Base-by-base conservation (phyloP, 2,797 vertebrate species). In the Arnoldichthys spilopterus region DNA sequence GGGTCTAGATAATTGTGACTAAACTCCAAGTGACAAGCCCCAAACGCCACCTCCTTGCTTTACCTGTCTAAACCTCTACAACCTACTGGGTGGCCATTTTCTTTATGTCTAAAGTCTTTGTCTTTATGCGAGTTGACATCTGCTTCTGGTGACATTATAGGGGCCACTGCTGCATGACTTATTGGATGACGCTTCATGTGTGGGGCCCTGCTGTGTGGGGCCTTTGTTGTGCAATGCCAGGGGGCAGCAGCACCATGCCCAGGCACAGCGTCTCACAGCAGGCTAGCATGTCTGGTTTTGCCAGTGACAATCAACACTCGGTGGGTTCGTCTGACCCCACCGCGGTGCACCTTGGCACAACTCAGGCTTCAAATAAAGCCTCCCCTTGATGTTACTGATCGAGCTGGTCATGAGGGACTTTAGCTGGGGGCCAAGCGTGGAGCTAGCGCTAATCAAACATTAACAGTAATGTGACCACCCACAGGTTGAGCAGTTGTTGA, bases 401-500 rank as follows among this genome's bases (percentile, higher is more conserved):
- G 37, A 64, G 67, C 34, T 73, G 47, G 24, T 2, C 72, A 68
- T 30, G 58, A 73, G 53, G 24, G 45, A 24, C 24, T 64, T 43
- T 34, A 68, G 77, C 37, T 26, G 49, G 51, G 66, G 30, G 45
- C 73, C 37, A 70, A 28, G 43, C 53, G 30, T 34, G 30, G 34
- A 74, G 24, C 59, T 51, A 49, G 79, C 62, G 24, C 16, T 66
- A 76, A 74, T 74, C 56, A 72, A 70, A 78, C 24, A 51, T 75
- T 67, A 28, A 34, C n/a, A 64, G 69, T 80, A 72, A 66, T 32
- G 59, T 53, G 8, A 13, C 47, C 54, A 77, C 76, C 72, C 79
- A 82, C 81, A 80, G 81, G 81, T 85, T 58, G 75, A 85, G 56
- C 67, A 77, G 78, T 80, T 72, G 79, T 84, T 77, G 80, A 72